Base-by-base conservation (phyloP, 2,797 vertebrate species). In the Sciurus carolinensis region DNA sequence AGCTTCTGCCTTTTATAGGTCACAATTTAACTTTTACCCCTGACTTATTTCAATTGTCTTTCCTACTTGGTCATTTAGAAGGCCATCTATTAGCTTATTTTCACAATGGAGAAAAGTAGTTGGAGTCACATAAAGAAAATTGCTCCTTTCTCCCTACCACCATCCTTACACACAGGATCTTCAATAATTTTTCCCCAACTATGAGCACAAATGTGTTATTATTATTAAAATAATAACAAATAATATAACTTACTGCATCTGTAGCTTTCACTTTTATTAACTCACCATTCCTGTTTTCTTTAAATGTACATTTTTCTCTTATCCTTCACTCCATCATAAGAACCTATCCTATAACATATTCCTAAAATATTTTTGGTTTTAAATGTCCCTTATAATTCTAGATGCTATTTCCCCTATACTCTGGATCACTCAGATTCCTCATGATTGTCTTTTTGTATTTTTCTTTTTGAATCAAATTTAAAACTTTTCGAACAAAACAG, bases 401-500 rank as follows among this genome's bases (percentile, higher is more conserved):
- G 52, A 36, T 75, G 4, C 71, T 52, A 83, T 14, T 50, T 26
- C 1, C 17, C 54, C 73, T 72, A 62, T 28, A 39, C 9, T 64
- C 39, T 30, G 57, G 14, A 93, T 47, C 28, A 12, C 22, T 87
- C 30, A 50, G 20, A 76, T 42, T 84, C 72, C 72, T 89, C 5
- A 71, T 10, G 39, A 33, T n/a, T 73, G 8, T 20, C 15, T 86
- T 91, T 42, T 76, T 52, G 44, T 72, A 15, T 69, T 66, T 72
- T 91, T 42, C 12, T 30, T 26, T 92, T 67, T 71, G 42, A 90
- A 39, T 81, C 54, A 88, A 84, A 80, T 15, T 50, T 22, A 87
- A 92, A 92, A 13, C 18, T 42, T 90, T 50, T 75, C 79, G 77
- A 73, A 94, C 91, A 67, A 75, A 93, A 59, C 18, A 84, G 14